Evolutionary conservation across 2,797 vertebrate species (phyloP).

Genomic region (Chelmon rostratus): DNA sequence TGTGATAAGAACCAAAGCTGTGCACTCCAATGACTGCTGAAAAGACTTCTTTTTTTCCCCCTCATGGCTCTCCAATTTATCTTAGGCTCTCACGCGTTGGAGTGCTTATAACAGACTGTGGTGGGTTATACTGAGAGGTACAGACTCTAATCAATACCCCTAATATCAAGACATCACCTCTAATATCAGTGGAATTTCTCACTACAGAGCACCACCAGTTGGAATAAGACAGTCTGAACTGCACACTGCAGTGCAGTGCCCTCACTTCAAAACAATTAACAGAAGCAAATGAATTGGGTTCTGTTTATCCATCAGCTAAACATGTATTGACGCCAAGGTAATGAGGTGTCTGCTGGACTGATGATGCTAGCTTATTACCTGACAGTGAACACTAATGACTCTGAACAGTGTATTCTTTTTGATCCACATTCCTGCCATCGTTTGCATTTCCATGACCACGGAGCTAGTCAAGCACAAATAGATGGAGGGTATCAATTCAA

Average conservation of each 20-base stretch:
- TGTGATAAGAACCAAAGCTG: constrained; percentile 43
- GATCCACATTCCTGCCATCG: constrained; percentile 26
- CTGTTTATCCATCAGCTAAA: constrained; percentile 78
- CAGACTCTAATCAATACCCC: constrained; percentile 25
- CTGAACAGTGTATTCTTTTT: constrained; percentile 21
- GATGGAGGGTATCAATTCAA: not conserved
- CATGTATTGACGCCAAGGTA: constrained; percentile 80
- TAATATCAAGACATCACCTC: constrained; percentile 10
- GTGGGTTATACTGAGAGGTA: constrained; percentile 17
- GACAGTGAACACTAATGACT: constrained; percentile 65
- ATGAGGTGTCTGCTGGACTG: constrained; percentile 81
- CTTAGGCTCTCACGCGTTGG: constrained; percentile 9
- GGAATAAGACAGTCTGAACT: constrained; percentile 15
- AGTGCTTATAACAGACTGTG: constrained; percentile 7
- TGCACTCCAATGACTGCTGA: constrained; percentile 26
- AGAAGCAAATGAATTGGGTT: constrained; percentile 58
- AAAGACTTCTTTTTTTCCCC: not conserved
- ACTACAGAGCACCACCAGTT: constrained; percentile 27
- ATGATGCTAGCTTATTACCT: constrained; percentile 73
- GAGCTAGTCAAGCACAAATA: not conserved
- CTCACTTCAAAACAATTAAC: constrained; percentile 72
- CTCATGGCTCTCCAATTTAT: constrained; percentile 34
- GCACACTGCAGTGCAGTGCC: constrained; percentile 40
- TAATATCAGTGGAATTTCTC: not conserved
- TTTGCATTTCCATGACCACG: constrained; percentile 29